Base-by-base conservation (phyloP, 1,140 invertebrate species). In the Philopotamus ludificatus region DNA sequence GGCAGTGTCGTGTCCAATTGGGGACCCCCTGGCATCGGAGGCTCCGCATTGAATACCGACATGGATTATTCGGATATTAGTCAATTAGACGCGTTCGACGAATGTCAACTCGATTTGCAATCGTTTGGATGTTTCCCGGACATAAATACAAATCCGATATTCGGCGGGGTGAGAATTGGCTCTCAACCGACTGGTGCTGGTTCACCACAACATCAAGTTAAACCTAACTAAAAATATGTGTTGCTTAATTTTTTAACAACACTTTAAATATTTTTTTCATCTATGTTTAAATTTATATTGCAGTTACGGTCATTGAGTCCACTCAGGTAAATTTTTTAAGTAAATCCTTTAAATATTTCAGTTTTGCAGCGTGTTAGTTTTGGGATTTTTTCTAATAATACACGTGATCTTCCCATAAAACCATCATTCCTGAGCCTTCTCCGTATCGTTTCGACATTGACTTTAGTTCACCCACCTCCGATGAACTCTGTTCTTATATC, bases 1-100 rank as follows among this genome's bases (percentile, higher is more conserved):
- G 57, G 42, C 23, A 60, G 42, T 49, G 41, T 58, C 2, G 57
- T 22, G 22, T 60, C 57, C 1, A 47, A 25, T 39, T 60, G 57
- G 44, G 55, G 42, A 8, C 18, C 53, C 10, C 21, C 41, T 25
- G 41, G 7, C 16, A 25, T 41, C 7, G 21, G 15, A 1, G 49
- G 47, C 23, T n/a, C n/a, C 20, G 28, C 16, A 21, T 34, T 49
- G n/a, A 15, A 23, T 28, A n/a, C 28, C 18, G 61, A 58, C 15
- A 66, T 66, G 68, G 65, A 66, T 39, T 66, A 70, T 23, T 63
- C 63, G 3, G 68, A 70, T 34, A 70, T 70, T 25, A 47, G 67
- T 10, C 44, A 57, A 1, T 59, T 70, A 12, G 68, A 70, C 9
- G 50, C 54, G 3, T 55, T 70, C 25, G 68, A 70, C 2, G 68